Base-by-base conservation (phyloP, 1,140 invertebrate genomes). In the Steinernema feltiae region DNA sequence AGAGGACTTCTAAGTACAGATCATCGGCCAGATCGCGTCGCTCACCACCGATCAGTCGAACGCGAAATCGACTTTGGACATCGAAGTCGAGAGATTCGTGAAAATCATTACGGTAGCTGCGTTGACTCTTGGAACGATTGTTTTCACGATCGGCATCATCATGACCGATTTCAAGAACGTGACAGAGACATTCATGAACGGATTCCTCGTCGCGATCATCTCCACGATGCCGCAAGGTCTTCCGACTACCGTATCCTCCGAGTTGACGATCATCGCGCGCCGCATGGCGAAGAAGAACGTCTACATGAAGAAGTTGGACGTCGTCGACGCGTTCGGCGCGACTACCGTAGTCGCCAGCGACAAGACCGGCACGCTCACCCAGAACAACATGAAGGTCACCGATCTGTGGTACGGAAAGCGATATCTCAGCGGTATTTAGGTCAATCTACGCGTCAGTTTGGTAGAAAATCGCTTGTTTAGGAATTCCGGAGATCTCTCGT, bases 351-450 rank as follows among this genome's bases (percentile, higher is more conserved):
- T 99, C 75, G 98, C 96, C 88, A 97, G 94, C 0, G 97, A 99
- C 88, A 99, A 99, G 89, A 99, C 97, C 30, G 97, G 97, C 32
- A 99, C 97, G 0, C 89, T 99, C 41, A 99, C 97, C 0, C 94
- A 95, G 87, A 99, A 99, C 87, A 95, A 98, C 88, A 99, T 99
- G 97, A 98, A 95, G 0, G 95, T 94, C 24, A 88, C 87, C 17
- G 81, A 83, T 72, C 69, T 85, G 32, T 85, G 83, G 83, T 82
- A 79, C 69, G 77, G 76, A 48, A 76, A 86, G 70, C 71, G 77
- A 35, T 84, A 78, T 35, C 74, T 84, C 24, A 78, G 70, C 32
- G 83, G 83, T 82, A 48, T 46, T 46, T 46, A 46, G 7, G 7
- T 46, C n/a, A n/a, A 46, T 46, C 41, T 46, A 7, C 7, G 7